phyloP scores from a whole-genome alignment of 2,888 invertebrate species.

The Parthenolecanium corni region DNA sequence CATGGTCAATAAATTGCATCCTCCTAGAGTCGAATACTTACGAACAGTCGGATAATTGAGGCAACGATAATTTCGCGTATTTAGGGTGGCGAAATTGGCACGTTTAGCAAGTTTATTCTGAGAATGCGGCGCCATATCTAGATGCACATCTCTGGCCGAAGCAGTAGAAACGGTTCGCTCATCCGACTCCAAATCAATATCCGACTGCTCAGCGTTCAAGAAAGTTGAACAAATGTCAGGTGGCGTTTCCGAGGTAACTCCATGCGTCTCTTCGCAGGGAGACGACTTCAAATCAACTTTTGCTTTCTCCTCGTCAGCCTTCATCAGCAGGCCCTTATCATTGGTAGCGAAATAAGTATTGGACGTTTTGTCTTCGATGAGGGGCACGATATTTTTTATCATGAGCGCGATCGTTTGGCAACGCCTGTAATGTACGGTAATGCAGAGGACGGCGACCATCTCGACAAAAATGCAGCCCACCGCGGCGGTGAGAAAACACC shows the following conservation, averaged over 20 bases:
- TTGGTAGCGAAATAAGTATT: conserved; percentile 3
- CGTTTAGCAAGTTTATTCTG: not conserved
- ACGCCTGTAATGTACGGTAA: conserved; percentile 12
- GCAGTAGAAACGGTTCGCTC: not conserved
- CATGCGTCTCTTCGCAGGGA: not conserved
- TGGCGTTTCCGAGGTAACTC: conserved; percentile 7
- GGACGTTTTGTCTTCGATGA: conserved; percentile 2
- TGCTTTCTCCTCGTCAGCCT: not conserved
- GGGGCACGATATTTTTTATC: conserved; percentile 6
- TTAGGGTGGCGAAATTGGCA: conserved; percentile 13
- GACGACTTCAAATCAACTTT: not conserved
- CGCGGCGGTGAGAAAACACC: conserved; percentile 51
- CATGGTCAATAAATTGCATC: not conserved
- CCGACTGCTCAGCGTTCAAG: conserved; percentile 13
- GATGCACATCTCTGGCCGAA: no score
- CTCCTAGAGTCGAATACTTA: conserved; percentile 8
- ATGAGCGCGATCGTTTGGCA: conserved; percentile 16
- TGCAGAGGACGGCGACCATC: conserved; percentile 33
- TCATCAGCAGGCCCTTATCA: not conserved
- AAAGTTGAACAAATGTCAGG: conserved; percentile 23
- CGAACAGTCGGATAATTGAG: conserved; percentile 7
- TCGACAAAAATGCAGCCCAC: conserved; percentile 42
- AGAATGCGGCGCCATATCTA: no score
- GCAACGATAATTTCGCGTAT: conserved; percentile 17
- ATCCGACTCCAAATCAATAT: not conserved